Base-by-base conservation (phyloP, 2,888 invertebrate species). In the Ctenicera cuprea region DNA sequence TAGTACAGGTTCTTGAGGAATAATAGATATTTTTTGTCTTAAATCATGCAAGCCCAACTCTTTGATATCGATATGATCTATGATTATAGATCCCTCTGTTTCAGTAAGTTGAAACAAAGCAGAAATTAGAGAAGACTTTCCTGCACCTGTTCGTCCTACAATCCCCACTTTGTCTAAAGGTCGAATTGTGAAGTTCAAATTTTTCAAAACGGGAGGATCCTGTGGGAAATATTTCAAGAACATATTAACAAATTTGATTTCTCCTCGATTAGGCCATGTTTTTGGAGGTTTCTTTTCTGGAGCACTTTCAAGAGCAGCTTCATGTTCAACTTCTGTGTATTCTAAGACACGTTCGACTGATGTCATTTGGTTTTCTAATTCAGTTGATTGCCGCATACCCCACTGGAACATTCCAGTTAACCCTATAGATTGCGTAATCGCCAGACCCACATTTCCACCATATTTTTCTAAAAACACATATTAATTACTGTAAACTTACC, bases 1-100 rank as follows among this genome's bases (percentile, higher is more conserved):
- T 61, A 96, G 87, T 64, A 95, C 94, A 0, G 96, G 95, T 82
- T 95, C 95, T 85, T 96, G 95, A 0, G 95, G 95, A 66, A 96
- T 95, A 82, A 96, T 95, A 9, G 95, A 94, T 76, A 96, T 90
- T 83, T 91, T 92, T 33, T 93, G 91, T 68, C 95, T 90, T 12
- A 95, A 89, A 83, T 94, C 90, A 81, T 93, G 93, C 30, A 95
- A 87, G 0, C 95, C 95, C 75, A 98, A 85, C 3, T 88, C 85
- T 0, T 89, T 90, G 0, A 93, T 94, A 82, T 94, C 92, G 1
- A 94, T 88, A 0, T 90, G 92, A 86, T 98, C 98, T 78, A 98
- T 95, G 66, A 91, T 84, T 45, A 98, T 93, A 22, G 90, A 88
- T 0, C 98, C 98, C 67, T 93, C 92, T 50, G 94, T 88, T 76